Conservation (phyloP, 1,140 invertebrate species). For the Lordiphosa stackelbergi region DNA sequence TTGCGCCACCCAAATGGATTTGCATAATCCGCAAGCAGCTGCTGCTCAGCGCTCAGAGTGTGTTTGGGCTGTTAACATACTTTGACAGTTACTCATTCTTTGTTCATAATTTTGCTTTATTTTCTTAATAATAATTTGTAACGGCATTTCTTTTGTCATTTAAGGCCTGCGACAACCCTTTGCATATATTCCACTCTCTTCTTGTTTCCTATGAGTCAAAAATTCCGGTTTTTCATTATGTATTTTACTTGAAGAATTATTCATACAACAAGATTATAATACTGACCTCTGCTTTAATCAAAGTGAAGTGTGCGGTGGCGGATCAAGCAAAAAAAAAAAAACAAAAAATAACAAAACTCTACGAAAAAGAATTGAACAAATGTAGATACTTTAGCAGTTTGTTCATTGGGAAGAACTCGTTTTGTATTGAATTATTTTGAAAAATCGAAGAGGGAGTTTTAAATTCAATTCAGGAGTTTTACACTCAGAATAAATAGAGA, state of each 20-base stretch:
- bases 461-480: too few species aligned
- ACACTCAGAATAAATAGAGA: too few species aligned
- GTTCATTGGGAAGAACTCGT: too few species aligned
- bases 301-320: constrained; percentile 17
- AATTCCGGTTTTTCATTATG: constrained; percentile 70
- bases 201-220: constrained; percentile 26
- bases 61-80: constrained; percentile 51
- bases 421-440: too few species aligned
- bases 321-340: too few species aligned
- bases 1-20: constrained; percentile 48
- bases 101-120: constrained; percentile 40
- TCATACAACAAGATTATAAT: constrained; percentile 10
- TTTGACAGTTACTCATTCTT: constrained; percentile 55
- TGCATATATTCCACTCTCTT: too few species aligned
- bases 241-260: constrained; percentile 36
- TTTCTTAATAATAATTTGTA: constrained; percentile 55
- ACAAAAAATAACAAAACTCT: too few species aligned
- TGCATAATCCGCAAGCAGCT: constrained; percentile 49
- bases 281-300: constrained; percentile 55
- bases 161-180: constrained; percentile 33
- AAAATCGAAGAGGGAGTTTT: too few species aligned
- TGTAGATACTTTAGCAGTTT: too few species aligned
- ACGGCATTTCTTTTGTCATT: constrained; percentile 63
- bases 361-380: too few species aligned
- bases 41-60: constrained; percentile 32